Conservation (phyloP, 2,797 vertebrate species). For the Fistularia tabacaria region DNA sequence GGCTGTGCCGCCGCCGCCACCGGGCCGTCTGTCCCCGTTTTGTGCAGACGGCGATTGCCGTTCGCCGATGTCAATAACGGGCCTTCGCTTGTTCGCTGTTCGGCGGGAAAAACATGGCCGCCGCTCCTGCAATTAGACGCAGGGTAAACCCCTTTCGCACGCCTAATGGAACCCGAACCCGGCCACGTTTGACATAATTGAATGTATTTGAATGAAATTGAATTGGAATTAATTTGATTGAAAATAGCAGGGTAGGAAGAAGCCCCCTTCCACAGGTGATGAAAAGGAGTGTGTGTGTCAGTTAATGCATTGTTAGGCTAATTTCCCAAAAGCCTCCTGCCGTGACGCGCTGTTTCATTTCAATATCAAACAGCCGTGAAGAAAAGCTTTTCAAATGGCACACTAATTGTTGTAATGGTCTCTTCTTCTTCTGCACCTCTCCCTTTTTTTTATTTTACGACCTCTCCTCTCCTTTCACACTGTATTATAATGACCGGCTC, state of each 20-base stretch:
- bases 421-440: constrained; percentile 41
- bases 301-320: constrained; percentile 56
- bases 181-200: constrained; percentile 30
- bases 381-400: constrained; percentile 64
- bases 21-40: no score
- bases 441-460: constrained; percentile 35
- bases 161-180: constrained; percentile 5
- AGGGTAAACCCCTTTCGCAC: no score
- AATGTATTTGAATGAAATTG: constrained; percentile 29
- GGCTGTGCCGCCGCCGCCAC: no score
- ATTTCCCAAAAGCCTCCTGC: constrained; percentile 60
- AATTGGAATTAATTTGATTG: constrained; percentile 41
- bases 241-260: constrained; percentile 26
- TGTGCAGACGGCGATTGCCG: no score
- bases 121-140: no score
- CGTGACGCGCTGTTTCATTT: constrained; percentile 62
- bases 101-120: no score
- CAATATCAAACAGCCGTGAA: constrained; percentile 65
- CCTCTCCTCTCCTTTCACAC: constrained; percentile 52
- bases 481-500: constrained; percentile 57
- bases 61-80: no score
- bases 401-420: constrained; percentile 67
- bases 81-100: no score
- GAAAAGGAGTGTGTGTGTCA: constrained; percentile 31
- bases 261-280: constrained; percentile 47